phyloP scores from a whole-genome alignment of 2,888 invertebrate species.

The Bhutanitis thaidina region DNA sequence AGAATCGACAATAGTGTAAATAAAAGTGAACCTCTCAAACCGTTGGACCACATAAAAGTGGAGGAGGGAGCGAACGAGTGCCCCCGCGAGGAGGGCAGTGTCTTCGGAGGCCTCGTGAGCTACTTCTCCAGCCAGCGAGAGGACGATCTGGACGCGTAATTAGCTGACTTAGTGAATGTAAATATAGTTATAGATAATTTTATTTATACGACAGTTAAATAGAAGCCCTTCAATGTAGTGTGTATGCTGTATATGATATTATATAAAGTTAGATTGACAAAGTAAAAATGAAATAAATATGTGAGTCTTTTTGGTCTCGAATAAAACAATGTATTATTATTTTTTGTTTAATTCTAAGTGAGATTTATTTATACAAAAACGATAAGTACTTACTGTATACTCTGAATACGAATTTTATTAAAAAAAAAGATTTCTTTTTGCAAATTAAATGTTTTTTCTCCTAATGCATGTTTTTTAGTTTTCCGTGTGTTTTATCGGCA shows the following conservation, averaged over 20 bases:
- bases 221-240: slow-evolving; percentile 29
- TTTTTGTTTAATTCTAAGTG: slow-evolving; percentile 72
- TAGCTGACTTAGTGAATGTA: slow-evolving; percentile 32
- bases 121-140: slow-evolving; percentile 95
- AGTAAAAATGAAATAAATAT: slow-evolving; percentile 44
- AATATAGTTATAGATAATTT: slow-evolving; percentile 50
- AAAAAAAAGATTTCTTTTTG: slow-evolving; percentile 69
- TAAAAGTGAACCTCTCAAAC: slow-evolving; percentile 19
- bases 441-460: slow-evolving; percentile 77
- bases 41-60: slow-evolving; percentile 16
- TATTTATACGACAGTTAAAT: slow-evolving; percentile 43
- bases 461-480: slow-evolving; percentile 33
- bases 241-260: slow-evolving; percentile 57
- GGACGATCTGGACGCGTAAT: slow-evolving; percentile 87
- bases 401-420: slow-evolving; percentile 76
- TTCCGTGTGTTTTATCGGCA: no score
- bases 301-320: slow-evolving; percentile 74
- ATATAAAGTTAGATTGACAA: slow-evolving; percentile 41
- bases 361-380: slow-evolving; percentile 77
- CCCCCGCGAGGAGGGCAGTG: slow-evolving; percentile 82
- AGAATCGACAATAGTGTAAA: slow-evolving; percentile 22
- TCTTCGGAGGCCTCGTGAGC: slow-evolving; percentile 94
- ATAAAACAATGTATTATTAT: slow-evolving; percentile 70
- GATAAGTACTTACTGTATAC: slow-evolving; percentile 77
- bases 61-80: slow-evolving; percentile 24